These are phyloP conservation scores for Rugalucina vietnamica DNA, from an alignment of 2,888 invertebrate species.

Conservation along the genomic window DNA sequence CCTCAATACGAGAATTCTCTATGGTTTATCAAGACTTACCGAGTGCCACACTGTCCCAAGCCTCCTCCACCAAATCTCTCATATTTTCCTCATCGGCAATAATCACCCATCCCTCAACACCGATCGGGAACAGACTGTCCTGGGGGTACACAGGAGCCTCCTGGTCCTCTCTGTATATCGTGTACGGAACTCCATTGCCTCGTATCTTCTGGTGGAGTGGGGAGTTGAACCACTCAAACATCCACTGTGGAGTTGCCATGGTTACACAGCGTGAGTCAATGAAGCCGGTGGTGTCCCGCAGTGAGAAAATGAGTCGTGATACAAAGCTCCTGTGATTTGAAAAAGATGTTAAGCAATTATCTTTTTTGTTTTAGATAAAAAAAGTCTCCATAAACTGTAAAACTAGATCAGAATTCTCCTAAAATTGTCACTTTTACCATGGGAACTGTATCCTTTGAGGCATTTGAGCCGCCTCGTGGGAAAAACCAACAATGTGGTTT, in stretches of 20 bases:
- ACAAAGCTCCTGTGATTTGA: slow-evolving; percentile 51
- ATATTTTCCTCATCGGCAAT: slow-evolving; percentile 36
- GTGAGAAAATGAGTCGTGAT: slow-evolving; percentile 44
- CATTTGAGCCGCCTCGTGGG: too few species aligned
- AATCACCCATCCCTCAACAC: slow-evolving; percentile 50
- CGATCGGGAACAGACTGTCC: slow-evolving; percentile 32
- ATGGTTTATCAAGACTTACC: too few species aligned
- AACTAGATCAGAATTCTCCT: too few species aligned
- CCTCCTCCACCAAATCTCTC: slow-evolving; percentile 15
- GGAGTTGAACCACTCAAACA: slow-evolving; percentile 42
- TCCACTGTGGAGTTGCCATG: not conserved
- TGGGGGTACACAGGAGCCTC: not conserved
- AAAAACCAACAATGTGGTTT: too few species aligned
- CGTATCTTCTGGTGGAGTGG: slow-evolving; percentile 15
- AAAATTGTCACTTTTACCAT: too few species aligned
- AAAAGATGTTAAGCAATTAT: too few species aligned
- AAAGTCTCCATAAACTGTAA: too few species aligned
- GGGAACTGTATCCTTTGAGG: too few species aligned
- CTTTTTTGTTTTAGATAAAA: too few species aligned
- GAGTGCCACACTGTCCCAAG: slow-evolving; percentile 35
- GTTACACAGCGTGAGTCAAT: slow-evolving; percentile 42
- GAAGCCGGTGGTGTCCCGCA: slow-evolving; percentile 5
- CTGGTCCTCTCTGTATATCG: not conserved
- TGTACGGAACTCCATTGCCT: slow-evolving; percentile 42
- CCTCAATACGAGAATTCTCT: too few species aligned